Percentiles rank a stretch among this genome's conserved stretches.
These are phyloP conservation scores for Chaetorhynchus papuensis DNA, from an alignment of 2,113 vertebrate genomes.

Conservation along the genomic window DNA sequence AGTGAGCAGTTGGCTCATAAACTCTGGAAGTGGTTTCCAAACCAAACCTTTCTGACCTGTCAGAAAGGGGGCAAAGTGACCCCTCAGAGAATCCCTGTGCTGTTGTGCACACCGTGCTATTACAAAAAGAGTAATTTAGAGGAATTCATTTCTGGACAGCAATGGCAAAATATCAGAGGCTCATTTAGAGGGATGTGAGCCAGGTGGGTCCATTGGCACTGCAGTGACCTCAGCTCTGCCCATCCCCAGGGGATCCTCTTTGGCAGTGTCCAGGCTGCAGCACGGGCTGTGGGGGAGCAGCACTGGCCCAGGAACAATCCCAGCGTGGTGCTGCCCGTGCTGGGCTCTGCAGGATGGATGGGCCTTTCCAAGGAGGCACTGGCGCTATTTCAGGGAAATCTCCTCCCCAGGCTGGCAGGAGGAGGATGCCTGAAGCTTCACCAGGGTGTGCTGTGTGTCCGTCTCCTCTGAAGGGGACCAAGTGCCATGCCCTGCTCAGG, in stretches of 20 bases:
- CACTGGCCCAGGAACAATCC: not conserved
- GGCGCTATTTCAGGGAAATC: not conserved
- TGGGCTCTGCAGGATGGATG: not conserved
- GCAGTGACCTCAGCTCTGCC: not conserved
- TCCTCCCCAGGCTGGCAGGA: not conserved
- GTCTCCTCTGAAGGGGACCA: not conserved
- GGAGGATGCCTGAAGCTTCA: not conserved
- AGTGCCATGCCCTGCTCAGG: accelerated
- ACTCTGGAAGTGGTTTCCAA: not conserved
- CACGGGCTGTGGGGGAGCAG: accelerated
- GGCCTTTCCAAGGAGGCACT: accelerated
- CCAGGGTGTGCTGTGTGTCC: accelerated
- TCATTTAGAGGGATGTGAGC: accelerated
- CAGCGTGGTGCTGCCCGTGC: accelerated
- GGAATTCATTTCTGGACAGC: not conserved
- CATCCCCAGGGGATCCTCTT: accelerated
- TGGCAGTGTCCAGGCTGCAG: not conserved
- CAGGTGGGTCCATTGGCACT: accelerated
- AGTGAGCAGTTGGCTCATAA: not conserved
- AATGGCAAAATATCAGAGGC: accelerated
- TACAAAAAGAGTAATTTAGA: not conserved
- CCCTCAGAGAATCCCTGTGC: not conserved
- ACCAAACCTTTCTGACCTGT: not conserved
- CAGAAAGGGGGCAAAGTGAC: not conserved
- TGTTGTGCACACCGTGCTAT: not conserved